phyloP scores from a whole-genome alignment of 2,113 vertebrate genomes.

The Pogonocichla stellata region DNA sequence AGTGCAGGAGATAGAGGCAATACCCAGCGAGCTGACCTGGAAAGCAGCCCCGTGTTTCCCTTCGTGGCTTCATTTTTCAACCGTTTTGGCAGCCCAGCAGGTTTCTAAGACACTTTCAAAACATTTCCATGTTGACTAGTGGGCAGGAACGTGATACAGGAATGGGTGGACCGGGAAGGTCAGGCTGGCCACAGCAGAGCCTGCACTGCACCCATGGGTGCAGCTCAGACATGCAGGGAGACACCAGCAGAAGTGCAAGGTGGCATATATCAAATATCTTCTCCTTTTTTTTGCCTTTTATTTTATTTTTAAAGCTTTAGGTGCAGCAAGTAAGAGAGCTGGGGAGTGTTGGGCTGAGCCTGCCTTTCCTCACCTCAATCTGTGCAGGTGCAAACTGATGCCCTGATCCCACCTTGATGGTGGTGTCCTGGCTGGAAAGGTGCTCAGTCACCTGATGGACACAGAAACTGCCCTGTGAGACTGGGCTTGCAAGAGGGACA shows the following conservation, averaged over 20 bases:
- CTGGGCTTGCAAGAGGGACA: no score
- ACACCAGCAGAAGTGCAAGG: accelerated
- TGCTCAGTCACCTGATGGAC: not conserved
- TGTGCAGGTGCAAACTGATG: not conserved
- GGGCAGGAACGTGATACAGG: not conserved
- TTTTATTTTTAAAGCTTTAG: not conserved
- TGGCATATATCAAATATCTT: not conserved
- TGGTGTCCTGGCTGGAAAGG: not conserved
- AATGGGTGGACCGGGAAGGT: not conserved
- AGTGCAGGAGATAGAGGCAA: accelerated
- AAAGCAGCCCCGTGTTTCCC: not conserved
- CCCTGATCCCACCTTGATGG: accelerated
- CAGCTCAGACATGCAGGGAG: not conserved
- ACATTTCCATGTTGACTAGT: constrained; percentile 25
- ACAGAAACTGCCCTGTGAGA: not conserved
- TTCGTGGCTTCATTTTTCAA: not conserved
- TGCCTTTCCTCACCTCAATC: not conserved
- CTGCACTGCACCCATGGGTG: not conserved
- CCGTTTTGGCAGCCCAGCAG: not conserved
- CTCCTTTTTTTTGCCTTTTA: not conserved
- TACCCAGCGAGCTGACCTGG: not conserved
- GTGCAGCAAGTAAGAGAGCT: not conserved
- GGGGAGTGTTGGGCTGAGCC: not conserved
- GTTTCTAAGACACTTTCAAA: constrained; percentile 39
- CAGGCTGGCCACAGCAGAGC: not conserved